Base-by-base conservation (phyloP, 1,140 invertebrate genomes). In the Phortica variegata region DNA sequence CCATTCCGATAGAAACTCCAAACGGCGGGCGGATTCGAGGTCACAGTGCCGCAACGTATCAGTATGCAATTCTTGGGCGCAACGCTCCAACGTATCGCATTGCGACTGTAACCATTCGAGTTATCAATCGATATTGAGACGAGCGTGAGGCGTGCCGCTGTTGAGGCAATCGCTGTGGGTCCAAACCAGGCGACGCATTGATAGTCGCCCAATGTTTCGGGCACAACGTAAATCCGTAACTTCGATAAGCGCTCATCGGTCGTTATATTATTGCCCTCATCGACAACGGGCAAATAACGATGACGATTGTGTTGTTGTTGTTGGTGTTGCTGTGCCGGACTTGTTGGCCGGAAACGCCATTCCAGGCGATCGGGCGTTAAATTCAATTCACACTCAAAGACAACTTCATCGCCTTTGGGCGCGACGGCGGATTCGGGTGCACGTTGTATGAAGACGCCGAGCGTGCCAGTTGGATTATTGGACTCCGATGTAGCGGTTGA, bases 171-270 rank as follows among this genome's bases (percentile, higher is more conserved):
- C 1, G 87, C 88, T 2, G 85, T 84, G 0, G 86, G 84, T 9
- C 87, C 89, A 59, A 87, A 91, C 79, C 85, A 89, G 1, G 87
- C 88, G 1, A 92, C 82, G 59, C 90, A 92, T 80, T 91, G 83
- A 51, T 85, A 86, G 52, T 84, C 82, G 0, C 85, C 84, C 13
- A 80, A 78, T 17, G 82, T 81, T 6, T 81, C 79, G 39, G 81
- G 77, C 16, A 81, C 71, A 32, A 76, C 74, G 37, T 82, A 83
- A 43, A 82, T 74, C 41, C 82, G 66, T 15, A 83, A 73, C 23
- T 69, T 66, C 42, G 66, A 74, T 13, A 62, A 58, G 18, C 60
- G 53, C 33, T 73, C 63, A 21, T 62, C 60, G 9, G 57, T 61
- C 13, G 60, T 66, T 44, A 76, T 73, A 18, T 77, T 76, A 42